phyloP scores from a whole-genome alignment of 1,140 invertebrate species.

The Drosophila aff. region DNA sequence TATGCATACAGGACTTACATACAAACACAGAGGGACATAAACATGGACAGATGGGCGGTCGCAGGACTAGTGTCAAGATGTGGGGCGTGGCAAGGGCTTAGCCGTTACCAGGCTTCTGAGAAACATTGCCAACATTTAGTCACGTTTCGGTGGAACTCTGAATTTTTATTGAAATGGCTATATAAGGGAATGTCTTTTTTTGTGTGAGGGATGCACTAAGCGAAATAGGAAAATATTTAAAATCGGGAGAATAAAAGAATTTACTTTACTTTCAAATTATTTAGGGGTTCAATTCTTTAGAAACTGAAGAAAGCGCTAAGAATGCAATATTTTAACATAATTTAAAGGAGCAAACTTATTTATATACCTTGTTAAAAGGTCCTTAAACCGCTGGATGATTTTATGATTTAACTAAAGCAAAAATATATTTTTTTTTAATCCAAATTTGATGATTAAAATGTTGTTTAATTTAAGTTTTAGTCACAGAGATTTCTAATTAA shows the following conservation, averaged over 20 bases:
- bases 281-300: no score
- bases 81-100: conserved; percentile 5
- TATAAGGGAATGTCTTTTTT: conserved; percentile 45
- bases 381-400: no score
- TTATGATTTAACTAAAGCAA: no score
- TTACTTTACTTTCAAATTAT: neutral
- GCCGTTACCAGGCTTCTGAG: conserved; percentile 10
- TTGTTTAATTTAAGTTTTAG: no score
- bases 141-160: conserved; percentile 53
- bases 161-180: conserved; percentile 72
- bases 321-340: neutral
- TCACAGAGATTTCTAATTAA: neutral
- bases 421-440: no score
- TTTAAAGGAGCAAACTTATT: neutral
- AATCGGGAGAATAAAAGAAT: neutral
- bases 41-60: conserved; percentile 14
- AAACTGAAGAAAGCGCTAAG: neutral
- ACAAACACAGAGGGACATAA: conserved; percentile 13
- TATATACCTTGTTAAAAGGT: no score
- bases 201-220: conserved; percentile 10
- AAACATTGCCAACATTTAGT: conserved; percentile 60
- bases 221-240: neutral
- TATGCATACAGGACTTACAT: conserved; percentile 50
- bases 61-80: conserved; percentile 9
- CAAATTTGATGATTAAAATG: no score